Conservation (phyloP, 2,888 invertebrate genomes). For the Pammene fasciana region DNA sequence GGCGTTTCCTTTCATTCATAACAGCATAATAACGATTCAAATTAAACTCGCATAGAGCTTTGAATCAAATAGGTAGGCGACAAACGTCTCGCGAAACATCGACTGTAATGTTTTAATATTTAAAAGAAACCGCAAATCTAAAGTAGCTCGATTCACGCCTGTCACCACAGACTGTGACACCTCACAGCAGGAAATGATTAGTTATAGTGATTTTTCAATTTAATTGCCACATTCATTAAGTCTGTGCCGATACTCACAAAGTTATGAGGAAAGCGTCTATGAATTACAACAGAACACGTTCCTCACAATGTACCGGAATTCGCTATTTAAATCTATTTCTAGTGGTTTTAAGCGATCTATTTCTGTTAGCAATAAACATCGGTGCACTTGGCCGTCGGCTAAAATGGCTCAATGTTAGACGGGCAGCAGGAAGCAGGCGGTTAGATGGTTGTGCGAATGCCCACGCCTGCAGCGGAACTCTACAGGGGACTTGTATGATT, state of each 20-base stretch:
- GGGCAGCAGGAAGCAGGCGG: slow-evolving; percentile 67
- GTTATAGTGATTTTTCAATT: no score
- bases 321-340: slow-evolving; percentile 33
- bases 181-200: no score
- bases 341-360: slow-evolving; percentile 63
- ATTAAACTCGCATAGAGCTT: slow-evolving; percentile 4
- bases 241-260: neutral
- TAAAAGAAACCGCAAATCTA: no score
- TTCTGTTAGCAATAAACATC: slow-evolving; percentile 68
- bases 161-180: no score
- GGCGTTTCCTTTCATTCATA: slow-evolving; percentile 64
- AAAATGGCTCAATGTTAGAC: slow-evolving; percentile 79
- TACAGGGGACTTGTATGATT: slow-evolving; percentile 42
- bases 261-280: neutral
- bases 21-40: slow-evolving; percentile 48
- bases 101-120: no score
- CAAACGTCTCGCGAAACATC: neutral
- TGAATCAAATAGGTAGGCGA: neutral
- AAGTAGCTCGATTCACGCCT: no score
- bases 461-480: slow-evolving; percentile 52
- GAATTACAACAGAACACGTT: neutral
- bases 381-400: slow-evolving; percentile 77
- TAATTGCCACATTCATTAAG: no score
- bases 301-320: slow-evolving; percentile 27
- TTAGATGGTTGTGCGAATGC: slow-evolving; percentile 77